Percentiles rank a stretch among this genome's conserved stretches.
These are phyloP conservation scores for Teleogryllus oceanicus DNA, from an alignment of 2,888 invertebrate genomes.

Conservation along the genomic window DNA sequence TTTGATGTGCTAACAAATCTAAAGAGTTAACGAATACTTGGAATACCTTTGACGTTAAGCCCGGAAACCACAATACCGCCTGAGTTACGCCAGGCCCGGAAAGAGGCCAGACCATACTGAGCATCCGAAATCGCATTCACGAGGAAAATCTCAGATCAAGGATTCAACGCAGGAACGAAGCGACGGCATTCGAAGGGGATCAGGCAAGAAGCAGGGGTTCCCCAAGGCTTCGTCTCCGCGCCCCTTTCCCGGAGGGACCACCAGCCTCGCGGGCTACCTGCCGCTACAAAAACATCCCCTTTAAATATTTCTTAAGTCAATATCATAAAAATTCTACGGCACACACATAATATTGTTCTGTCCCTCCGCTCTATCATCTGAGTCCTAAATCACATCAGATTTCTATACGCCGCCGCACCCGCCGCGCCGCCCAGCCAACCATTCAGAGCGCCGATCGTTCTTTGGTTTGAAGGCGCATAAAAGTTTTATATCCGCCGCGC, in stretches of 20 bases:
- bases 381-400: slow-evolving; percentile 27
- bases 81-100: no score
- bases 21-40: no score
- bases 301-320: slow-evolving; percentile 28
- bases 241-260: neutral
- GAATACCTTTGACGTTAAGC: no score
- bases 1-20: no score
- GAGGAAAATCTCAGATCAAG: no score
- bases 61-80: no score
- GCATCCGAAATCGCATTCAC: no score
- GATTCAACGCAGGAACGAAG: no score
- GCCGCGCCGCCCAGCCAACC: slow-evolving; percentile 24
- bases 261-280: neutral
- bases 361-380: slow-evolving; percentile 21
- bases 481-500: neutral
- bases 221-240: no score
- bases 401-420: slow-evolving; percentile 27
- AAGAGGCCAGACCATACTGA: no score
- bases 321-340: slow-evolving; percentile 32
- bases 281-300: slow-evolving; percentile 12
- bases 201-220: no score
- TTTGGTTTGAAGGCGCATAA: slow-evolving; percentile 1
- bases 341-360: slow-evolving; percentile 27
- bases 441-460: neutral
- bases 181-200: no score